A percentile compares a stretch with the other conserved stretches of the same genome.
These are phyloP conservation scores for Heliothis peltigera DNA, from an alignment of 2,888 invertebrate species.

Conservation along the genomic window DNA sequence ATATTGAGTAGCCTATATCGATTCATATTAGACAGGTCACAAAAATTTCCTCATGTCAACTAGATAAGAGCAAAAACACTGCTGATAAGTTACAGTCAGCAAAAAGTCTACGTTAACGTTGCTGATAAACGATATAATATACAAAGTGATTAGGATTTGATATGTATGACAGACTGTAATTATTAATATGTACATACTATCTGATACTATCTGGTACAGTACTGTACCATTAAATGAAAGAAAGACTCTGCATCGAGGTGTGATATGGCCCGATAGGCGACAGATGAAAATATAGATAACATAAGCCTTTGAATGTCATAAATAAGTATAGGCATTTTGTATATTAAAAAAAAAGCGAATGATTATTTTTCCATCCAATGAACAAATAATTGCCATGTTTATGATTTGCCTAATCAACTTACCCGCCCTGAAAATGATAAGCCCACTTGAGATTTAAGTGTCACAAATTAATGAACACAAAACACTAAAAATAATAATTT, in stretches of 20 bases:
- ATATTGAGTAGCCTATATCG: neutral
- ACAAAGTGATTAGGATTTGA: no score
- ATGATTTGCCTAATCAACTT: slow-evolving; percentile 32
- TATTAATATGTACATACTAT: neutral
- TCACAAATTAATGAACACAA: slow-evolving; percentile 1
- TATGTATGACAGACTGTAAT: no score
- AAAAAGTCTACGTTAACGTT: neutral
- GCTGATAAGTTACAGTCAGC: neutral
- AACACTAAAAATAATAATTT: slow-evolving; percentile 4
- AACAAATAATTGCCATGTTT: slow-evolving; percentile 28
- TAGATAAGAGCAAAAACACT: neutral
- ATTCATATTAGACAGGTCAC: neutral
- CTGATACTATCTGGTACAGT: no score
- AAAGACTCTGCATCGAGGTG: neutral
- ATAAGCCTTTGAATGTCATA: neutral
- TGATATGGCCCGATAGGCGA: neutral
- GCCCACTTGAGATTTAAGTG: slow-evolving; percentile 19
- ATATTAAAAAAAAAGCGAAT: neutral
- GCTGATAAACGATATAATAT: no score
- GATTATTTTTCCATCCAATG: slow-evolving; percentile 22
- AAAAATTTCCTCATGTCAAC: neutral
- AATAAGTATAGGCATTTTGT: neutral
- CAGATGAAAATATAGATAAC: neutral
- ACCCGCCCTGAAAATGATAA: slow-evolving; percentile 23
- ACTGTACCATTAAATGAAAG: neutral